These are phyloP conservation scores for Eulacestoma nigropectus DNA, from an alignment of 2,113 vertebrate genomes.

Conservation along the genomic window DNA sequence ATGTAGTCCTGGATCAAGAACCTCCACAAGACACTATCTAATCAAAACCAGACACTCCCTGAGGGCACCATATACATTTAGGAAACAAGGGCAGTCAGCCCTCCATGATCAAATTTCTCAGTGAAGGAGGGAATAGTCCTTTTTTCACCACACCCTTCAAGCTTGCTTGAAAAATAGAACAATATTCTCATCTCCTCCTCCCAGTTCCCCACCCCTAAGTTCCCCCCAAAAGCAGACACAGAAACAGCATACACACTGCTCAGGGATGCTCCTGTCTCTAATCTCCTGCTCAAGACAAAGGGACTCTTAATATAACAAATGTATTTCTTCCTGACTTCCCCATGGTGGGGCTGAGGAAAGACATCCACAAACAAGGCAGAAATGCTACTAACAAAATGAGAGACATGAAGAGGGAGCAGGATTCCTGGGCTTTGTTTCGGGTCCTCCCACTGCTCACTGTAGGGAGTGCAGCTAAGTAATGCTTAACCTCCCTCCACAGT, in stretches of 20 bases:
- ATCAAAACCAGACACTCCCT: conserved; percentile 49
- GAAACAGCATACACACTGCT: neutral
- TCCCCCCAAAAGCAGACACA: neutral
- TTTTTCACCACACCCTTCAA: neutral
- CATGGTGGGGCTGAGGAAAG: neutral
- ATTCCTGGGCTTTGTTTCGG: neutral
- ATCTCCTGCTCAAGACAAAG: neutral
- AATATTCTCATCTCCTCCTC: neutral
- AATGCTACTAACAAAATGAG: neutral
- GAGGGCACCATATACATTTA: conserved; percentile 55
- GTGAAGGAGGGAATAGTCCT: neutral
- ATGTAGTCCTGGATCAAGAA: conserved; percentile 35
- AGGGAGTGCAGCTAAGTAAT: neutral
- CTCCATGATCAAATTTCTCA: conserved; percentile 47
- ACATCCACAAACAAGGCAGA: neutral
- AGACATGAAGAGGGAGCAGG: neutral
- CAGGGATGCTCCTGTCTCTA: neutral
- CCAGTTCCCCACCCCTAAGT: neutral
- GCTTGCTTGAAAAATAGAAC: neutral
- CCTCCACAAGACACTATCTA: conserved; percentile 25
- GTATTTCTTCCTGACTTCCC: neutral
- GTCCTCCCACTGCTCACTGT: neutral
- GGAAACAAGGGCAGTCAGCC: conserved; percentile 27
- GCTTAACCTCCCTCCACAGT: neutral
- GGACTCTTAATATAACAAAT: neutral